phyloP scores from a whole-genome alignment of 2,797 vertebrate genomes.

The Serranus cabrilla region DNA sequence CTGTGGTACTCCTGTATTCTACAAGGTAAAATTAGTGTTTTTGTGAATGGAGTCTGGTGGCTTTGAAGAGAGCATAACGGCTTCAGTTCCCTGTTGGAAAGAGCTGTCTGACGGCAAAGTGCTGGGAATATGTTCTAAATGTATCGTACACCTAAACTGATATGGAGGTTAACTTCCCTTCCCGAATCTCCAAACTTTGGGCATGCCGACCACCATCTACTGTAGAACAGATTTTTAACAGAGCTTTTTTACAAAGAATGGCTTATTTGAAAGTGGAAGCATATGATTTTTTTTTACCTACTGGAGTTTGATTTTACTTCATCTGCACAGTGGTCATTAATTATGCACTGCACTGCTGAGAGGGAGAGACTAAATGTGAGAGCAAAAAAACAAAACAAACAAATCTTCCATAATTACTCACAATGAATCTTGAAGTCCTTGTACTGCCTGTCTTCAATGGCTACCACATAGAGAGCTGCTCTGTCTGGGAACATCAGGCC shows the following conservation, averaged over 20 bases:
- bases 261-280: background rate
- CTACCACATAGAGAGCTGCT: constrained; percentile 95
- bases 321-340: constrained; percentile 13
- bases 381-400: background rate
- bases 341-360: constrained; percentile 18
- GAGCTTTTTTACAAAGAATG: background rate
- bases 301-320: constrained; percentile 13
- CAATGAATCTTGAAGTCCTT: constrained; percentile 99
- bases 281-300: background rate
- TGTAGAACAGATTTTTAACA: constrained; percentile 1
- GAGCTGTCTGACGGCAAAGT: background rate
- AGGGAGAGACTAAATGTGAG: background rate
- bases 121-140: too few species aligned
- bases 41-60: too few species aligned
- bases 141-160: too few species aligned
- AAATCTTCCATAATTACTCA: constrained; percentile 81
- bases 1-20: too few species aligned
- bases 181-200: too few species aligned
- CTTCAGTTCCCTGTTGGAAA: too few species aligned
- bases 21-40: too few species aligned
- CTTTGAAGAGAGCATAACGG: too few species aligned
- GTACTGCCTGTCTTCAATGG: constrained; percentile 98
- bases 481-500: constrained; percentile 99
- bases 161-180: too few species aligned
- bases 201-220: too few species aligned